phyloP scores from a whole-genome alignment of 2,888 invertebrate genomes.

The Coleophora flavipennella region DNA sequence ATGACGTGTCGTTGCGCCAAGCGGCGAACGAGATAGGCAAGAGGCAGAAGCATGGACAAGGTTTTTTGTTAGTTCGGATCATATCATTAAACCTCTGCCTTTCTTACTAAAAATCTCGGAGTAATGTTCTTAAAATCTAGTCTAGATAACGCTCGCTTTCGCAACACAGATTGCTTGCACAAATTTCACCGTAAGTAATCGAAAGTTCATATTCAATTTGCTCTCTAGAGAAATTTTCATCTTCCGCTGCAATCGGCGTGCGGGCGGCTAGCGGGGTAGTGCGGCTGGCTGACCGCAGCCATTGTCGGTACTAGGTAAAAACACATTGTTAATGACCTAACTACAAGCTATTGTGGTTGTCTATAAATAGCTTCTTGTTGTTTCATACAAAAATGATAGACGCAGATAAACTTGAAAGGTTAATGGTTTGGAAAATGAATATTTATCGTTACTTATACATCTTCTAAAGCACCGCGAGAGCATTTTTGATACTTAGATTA shows the following conservation, averaged over 20 bases:
- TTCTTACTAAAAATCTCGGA: no score
- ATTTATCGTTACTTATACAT: no score
- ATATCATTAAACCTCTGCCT: no score
- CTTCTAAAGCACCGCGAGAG: no score
- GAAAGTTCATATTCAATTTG: conserved; percentile 54
- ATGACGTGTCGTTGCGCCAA: no score
- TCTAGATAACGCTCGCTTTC: conserved; percentile 2
- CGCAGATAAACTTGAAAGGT: no score
- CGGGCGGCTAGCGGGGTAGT: not conserved
- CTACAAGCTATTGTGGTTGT: conserved; percentile 19
- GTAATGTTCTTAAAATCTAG: no score
- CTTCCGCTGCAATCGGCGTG: conserved; percentile 19
- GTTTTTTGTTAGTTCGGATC: no score
- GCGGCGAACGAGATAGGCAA: no score
- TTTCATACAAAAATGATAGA: not conserved
- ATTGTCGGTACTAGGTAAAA: conserved; percentile 28
- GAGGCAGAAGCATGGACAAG: no score
- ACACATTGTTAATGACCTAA: conserved; percentile 23
- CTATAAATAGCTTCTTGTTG: conserved; percentile 15
- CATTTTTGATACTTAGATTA: no score
- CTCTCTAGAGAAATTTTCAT: conserved; percentile 37
- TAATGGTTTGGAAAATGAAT: no score
- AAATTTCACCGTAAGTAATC: conserved; percentile 35
- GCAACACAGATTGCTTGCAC: conserved; percentile 21
- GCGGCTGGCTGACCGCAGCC: conserved; percentile 21